Percentiles rank a stretch among this genome's conserved stretches.
phyloP scores from a whole-genome alignment of 1,140 invertebrate genomes.

The Aleiodes sp. region DNA sequence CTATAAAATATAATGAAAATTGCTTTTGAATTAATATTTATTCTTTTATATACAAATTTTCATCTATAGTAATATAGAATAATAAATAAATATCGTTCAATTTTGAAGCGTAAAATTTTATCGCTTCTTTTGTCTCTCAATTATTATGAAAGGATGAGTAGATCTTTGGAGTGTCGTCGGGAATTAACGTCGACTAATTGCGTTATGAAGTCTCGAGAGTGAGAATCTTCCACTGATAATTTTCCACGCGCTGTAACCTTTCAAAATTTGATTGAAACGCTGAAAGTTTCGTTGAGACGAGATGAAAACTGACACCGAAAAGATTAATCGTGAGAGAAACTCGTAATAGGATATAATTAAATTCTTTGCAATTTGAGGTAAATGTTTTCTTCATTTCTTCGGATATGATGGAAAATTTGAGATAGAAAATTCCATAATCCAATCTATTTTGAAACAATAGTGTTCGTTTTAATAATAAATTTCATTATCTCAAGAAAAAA shows the following conservation, averaged over 20 bases:
- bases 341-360: neutral
- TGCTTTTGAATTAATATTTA: too few relatives aligned
- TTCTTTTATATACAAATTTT: too few relatives aligned
- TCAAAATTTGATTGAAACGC: conserved; percentile 10
- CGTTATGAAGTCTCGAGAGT: neutral
- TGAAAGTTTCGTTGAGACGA: neutral
- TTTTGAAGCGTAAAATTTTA: too few relatives aligned
- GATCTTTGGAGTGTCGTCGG: neutral
- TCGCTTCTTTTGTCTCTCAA: neutral
- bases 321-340: neutral
- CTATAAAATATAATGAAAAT: too few relatives aligned
- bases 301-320: too few relatives aligned
- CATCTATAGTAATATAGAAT: too few relatives aligned
- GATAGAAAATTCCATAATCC: too few relatives aligned
- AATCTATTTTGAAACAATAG: too few relatives aligned
- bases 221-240: neutral
- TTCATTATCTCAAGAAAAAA: neutral
- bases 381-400: too few relatives aligned
- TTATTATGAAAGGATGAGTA: neutral
- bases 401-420: too few relatives aligned
- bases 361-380: too few relatives aligned
- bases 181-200: neutral
- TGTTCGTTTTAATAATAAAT: neutral
- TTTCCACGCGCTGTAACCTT: neutral
- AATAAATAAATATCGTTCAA: too few relatives aligned